Percentiles rank a stretch among this genome's conserved stretches.
phyloP scores from a whole-genome alignment of 2,888 invertebrate genomes.

The Neuroscelio doddi region DNA sequence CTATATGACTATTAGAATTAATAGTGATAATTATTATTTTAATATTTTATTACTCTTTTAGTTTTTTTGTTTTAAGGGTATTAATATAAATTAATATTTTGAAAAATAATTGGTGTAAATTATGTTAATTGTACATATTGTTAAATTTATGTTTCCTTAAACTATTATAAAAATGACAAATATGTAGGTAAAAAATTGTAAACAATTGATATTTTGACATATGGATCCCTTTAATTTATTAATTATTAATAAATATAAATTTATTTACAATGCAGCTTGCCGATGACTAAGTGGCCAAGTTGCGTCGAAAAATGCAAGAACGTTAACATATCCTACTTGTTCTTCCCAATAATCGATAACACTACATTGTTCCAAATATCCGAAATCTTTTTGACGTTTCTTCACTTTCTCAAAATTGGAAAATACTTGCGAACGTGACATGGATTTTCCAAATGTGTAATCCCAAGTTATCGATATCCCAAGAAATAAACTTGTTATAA shows the following conservation, averaged over 20 bases:
- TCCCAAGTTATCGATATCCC: not conserved
- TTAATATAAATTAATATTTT: no score
- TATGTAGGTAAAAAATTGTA: not conserved
- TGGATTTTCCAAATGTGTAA: not conserved
- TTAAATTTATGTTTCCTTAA: no score
- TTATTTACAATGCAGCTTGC: slow-evolving; percentile 64
- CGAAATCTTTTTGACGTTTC: slow-evolving; percentile 31
- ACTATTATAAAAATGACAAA: not conserved
- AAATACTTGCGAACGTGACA: slow-evolving; percentile 1
- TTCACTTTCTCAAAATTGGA: slow-evolving; percentile 7
- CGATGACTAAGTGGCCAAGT: slow-evolving; percentile 62
- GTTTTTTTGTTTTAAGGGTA: no score
- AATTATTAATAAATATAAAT: slow-evolving; percentile 1
- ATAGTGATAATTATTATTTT: no score
- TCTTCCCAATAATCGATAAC: slow-evolving; percentile 52
- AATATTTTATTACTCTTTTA: no score
- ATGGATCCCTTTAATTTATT: no score
- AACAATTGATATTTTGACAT: not conserved
- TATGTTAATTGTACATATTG: no score
- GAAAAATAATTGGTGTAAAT: no score
- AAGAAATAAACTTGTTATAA: slow-evolving; percentile 12
- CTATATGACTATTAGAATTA: no score
- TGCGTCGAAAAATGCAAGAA: slow-evolving; percentile 62
- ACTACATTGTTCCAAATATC: slow-evolving; percentile 58
- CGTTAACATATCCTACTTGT: slow-evolving; percentile 58